Evolutionary conservation across 2,797 vertebrate genomes (phyloP).

Genomic region (Nannoperca obscura): DNA sequence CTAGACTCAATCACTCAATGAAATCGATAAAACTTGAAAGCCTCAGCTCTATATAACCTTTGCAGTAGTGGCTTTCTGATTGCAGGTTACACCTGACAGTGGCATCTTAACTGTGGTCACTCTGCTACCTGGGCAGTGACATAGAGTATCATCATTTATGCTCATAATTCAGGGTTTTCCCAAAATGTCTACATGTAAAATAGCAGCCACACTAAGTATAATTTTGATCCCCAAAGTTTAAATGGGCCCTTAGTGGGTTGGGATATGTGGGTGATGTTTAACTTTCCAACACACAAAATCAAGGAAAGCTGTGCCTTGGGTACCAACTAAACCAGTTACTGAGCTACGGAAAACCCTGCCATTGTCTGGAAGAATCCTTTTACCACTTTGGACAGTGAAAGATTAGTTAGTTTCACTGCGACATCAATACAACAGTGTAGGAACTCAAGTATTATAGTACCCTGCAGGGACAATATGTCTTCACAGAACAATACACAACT

Average conservation of each 20-base stretch:
- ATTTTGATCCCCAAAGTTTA: not conserved
- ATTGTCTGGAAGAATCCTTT: not conserved
- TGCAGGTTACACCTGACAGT: not conserved
- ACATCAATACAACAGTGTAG: not conserved
- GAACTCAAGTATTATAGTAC: not conserved
- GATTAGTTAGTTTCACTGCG: not conserved
- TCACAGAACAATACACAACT: not conserved
- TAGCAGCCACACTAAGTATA: not conserved
- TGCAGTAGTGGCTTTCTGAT: too few relatives aligned
- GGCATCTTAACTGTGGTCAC: not conserved
- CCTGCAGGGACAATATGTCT: not conserved
- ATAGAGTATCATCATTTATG: not conserved
- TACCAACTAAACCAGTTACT: not conserved
- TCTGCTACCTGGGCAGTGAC: not conserved
- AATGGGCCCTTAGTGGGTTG: not conserved
- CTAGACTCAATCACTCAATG: not conserved
- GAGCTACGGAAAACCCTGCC: not conserved
- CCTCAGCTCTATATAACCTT: not conserved
- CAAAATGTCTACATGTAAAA: not conserved
- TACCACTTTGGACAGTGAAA: not conserved
- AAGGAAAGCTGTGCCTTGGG: not conserved
- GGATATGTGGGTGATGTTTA: not conserved
- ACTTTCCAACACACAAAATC: slow-evolving; percentile 1
- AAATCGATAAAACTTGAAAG: not conserved
- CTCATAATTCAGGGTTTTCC: not conserved